Base-by-base conservation (phyloP, 2,888 invertebrate genomes). In the Pristionchus japonicus region DNA sequence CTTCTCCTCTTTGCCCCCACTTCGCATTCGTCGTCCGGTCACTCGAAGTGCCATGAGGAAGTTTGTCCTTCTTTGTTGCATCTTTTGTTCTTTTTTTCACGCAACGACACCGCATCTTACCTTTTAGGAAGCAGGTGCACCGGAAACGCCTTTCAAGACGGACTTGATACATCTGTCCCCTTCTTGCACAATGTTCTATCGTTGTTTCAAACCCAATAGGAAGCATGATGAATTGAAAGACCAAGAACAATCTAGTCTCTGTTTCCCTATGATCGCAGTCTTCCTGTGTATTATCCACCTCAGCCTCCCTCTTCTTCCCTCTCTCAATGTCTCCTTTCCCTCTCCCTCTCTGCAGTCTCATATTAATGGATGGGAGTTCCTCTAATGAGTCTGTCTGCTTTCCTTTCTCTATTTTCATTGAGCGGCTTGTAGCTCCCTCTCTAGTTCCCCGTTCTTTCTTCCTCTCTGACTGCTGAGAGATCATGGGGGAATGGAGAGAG, bases 281-380 rank as follows among this genome's bases (percentile, higher is more conserved):
- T 52, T 82, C 52, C 52, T 49, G 43, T 80, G 70, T 37, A 64
- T 40, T 85, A 34, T 61, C n/a, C 43, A 6, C 40, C 84, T 40
- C 20, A 34, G 40, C n/a, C 43, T 1, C 40, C 84, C n/a, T 13
- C 6, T 15, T n/a, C 61, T 43, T 23, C 64, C 23, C 83, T 23
- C 64, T 82, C 57, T 64, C 85, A 17, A 7, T 85, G 52, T 64
- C 86, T 70, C 85, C 64, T 15, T 64, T 61, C 57, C 52, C 37
- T 34, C 40, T 64, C 34, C 67, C 34, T 80, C 80, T 23, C 27
- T n/a, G 31, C n/a, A 47, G 43, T 49, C 52, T 49, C 83, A 57
- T 80, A 49, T 83, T 49, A 47, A 43, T 49, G 52, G 34, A 37
- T n/a, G 57, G 83, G 37, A 31, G 83, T 85, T 40, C 83, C 83